phyloP scores from a whole-genome alignment of 2,888 invertebrate genomes.

The Labia minor region DNA sequence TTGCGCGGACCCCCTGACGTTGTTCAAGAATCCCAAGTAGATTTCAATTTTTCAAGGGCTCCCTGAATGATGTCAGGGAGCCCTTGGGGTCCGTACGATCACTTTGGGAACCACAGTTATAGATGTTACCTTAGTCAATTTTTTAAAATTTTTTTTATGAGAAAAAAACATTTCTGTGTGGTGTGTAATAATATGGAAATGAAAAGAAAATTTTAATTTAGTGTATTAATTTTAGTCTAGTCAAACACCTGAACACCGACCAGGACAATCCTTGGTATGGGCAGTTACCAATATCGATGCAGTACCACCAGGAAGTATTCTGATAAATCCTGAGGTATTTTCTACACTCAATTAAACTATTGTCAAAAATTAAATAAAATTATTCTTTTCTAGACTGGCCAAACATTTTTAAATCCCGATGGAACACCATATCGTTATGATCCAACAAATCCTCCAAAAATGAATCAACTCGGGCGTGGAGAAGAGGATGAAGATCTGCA shows the following conservation, averaged over 20 bases:
- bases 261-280: slow-evolving; percentile 53
- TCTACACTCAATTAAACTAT: neutral
- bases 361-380: neutral
- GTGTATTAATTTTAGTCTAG: too few relatives aligned
- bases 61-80: too few relatives aligned
- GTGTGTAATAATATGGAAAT: too few relatives aligned
- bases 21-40: too few relatives aligned
- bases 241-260: slow-evolving; percentile 25
- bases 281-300: slow-evolving; percentile 75
- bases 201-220: too few relatives aligned
- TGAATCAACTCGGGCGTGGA: slow-evolving; percentile 20
- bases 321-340: slow-evolving; percentile 69
- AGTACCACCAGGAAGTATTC: slow-evolving; percentile 76
- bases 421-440: slow-evolving; percentile 68
- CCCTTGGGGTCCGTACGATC: too few relatives aligned
- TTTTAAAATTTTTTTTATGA: too few relatives aligned
- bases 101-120: too few relatives aligned
- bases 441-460: slow-evolving; percentile 52
- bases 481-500: neutral
- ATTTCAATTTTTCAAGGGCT: too few relatives aligned
- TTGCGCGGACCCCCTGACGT: too few relatives aligned
- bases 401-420: slow-evolving; percentile 63
- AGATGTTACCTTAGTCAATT: too few relatives aligned
- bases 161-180: too few relatives aligned
- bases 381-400: slow-evolving; percentile 48